Evolutionary conservation across 1,140 invertebrate genomes (phyloP), one percentile per base, ranked within the genome.

Genomic region (Drosophila burlai): DNA sequence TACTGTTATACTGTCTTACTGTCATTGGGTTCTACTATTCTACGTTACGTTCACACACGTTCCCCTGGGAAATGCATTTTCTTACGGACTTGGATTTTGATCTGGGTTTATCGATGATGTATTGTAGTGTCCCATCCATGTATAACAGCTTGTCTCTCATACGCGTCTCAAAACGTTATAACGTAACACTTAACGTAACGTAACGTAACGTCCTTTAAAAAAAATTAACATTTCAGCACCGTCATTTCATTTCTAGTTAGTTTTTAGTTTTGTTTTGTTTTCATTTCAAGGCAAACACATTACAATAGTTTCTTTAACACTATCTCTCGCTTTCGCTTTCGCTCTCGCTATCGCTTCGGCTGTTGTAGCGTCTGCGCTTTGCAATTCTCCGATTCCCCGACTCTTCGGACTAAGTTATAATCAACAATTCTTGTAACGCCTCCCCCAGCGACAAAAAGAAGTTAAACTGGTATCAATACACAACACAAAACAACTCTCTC

Each of bases 181-280:
- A 73, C 68, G 63, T 86, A 74, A 79, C 83, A 83, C 84, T 80
- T 87, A 74, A 80, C 59, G 63, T 67, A 66, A 66, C 58, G 63
- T 67, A 66, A 66, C 64, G 64, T 68, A 67, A 67, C 76, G 76
- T 86, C 58, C 58, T 76, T 85, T 72, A 79, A 83, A 83, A 89
- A 89, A 89, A 91, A 91, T 84, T 91, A 92, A 92, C 82, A 92
- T 92, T 92, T 92, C 91, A 92, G 91, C 91, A 92, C 91, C 91
- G 81, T 92, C 82, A 75, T 86, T 81, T 81, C 80, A 74, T 75
- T 54, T 75, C 55, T 74, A 74, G 69, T 72, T 71, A 74, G 71
- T 63, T 68, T 47, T 47, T 26, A 18, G 58, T 69, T 59, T 69
- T 61, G 46, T 54, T 76, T 76, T 79, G 52, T 82, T 87, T 79